These are phyloP conservation scores for Eremophila alpestris DNA, from an alignment of 2,797 vertebrate species.

Conservation along the genomic window DNA sequence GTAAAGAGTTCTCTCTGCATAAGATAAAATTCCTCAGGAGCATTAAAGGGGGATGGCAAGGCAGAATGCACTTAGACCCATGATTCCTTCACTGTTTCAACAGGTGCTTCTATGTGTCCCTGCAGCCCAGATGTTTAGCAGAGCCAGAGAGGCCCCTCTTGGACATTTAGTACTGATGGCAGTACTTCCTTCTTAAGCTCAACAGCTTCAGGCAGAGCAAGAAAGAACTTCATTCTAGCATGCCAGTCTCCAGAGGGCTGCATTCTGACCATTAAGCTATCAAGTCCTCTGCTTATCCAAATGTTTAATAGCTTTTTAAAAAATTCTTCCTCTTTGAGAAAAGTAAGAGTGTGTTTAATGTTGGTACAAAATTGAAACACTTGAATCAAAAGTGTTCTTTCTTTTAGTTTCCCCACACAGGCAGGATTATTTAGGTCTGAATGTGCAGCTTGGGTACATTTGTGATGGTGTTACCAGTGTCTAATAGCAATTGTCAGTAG, in stretches of 20 bases:
- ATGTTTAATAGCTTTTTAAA: not conserved
- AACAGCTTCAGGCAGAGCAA: not conserved
- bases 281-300: not conserved
- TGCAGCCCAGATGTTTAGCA: not conserved
- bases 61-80: not conserved
- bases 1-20: not conserved
- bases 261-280: slow-evolving; percentile 2
- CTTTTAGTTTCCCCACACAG: not conserved
- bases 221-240: not conserved
- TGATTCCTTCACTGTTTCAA: not conserved
- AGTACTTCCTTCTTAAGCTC: not conserved
- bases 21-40: not conserved
- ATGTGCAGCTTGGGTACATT: not conserved
- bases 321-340: not conserved
- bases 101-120: not conserved
- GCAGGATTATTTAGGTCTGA: not conserved
- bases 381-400: not conserved
- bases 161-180: not conserved
- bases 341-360: not conserved
- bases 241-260: not conserved
- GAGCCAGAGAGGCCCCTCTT: not conserved
- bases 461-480: not conserved
- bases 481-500: not conserved
- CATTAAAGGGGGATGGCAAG: not conserved
- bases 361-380: not conserved